Evolutionary conservation across 2,888 invertebrate species (phyloP), one percentile per base, ranked within the genome.

Genomic region (Arge pagana): DNA sequence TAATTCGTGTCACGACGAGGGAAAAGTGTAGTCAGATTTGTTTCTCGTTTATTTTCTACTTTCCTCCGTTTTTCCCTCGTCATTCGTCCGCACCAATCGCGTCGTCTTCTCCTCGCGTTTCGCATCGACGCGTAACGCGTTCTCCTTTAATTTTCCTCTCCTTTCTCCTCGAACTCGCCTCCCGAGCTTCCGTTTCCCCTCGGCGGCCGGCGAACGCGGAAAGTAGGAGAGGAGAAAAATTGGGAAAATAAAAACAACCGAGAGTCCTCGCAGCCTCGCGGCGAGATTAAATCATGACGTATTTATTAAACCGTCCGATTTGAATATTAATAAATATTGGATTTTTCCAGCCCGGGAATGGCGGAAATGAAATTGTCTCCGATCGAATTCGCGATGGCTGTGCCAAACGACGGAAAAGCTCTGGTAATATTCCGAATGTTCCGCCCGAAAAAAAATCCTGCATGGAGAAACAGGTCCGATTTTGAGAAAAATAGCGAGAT

Each of bases 221-320:
- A n/a, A n/a, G n/a, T n/a, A n/a, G n/a, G n/a, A n/a, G n/a, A n/a
- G n/a, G n/a, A n/a, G n/a, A n/a, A n/a, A n/a, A n/a, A n/a, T n/a
- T n/a, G n/a, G n/a, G n/a, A n/a, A n/a, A n/a, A n/a, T n/a, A n/a
- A n/a, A n/a, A 13, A 11, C 40, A 39, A 26, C 19, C 41, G 24
- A 40, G 37, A 37, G 24, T 33, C 31, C 41, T 36, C 33, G 33
- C 45, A 43, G 41, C 45, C 56, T 48, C 42, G 42, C 30, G 53
- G 49, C 52, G 26, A 59, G 60, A 63, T 63, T 64, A 66, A 61
- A 65, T 61, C 58, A 63, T 64, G 65, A 65, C 60, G 59, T 60
- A 63, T 67, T 65, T 64, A 64, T 66, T 63, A 66, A 64, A 67
- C 62, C 58, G 55, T 51, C 55, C 58, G 59, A 60, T 58, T 60